Evolutionary conservation across 2,113 vertebrate genomes (phyloP), one percentile per base, ranked within the genome.

Genomic region (Saccopteryx bilineata): DNA sequence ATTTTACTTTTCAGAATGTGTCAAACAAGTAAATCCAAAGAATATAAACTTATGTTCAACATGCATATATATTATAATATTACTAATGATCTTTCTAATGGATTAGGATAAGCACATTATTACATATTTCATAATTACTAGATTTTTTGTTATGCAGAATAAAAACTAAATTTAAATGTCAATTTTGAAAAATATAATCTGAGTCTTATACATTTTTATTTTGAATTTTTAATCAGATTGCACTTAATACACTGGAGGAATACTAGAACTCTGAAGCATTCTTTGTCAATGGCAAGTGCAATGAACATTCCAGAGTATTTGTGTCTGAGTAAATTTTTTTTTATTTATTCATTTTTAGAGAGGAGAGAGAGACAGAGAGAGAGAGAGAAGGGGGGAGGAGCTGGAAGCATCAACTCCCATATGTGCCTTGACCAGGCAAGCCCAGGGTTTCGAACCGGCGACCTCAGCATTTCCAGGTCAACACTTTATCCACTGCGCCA

Each of bases 81-180:
- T 74, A 69, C n/a, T 63, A 76, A 8, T 69, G 24, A 88, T 88
- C 4, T 76, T 54, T 39, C 21, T 54, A 56, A 56, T 50, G 69
- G 31, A 11, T 24, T 89, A 46, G 5, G 56, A 65, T 74, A 74
- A 82, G 11, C 10, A 76, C 2, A 84, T 90, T 78, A 60, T 68
- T 94, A 17, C 39, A 80, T 86, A 86, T 79, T 69, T 79, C 26
- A 60, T 56, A 66, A 93, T 86, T 60, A 19, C 28, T 50, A 72
- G 18, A 93, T 81, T 66, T 15, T 71, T 76, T 48, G 33, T 61
- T 1, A 76, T 54, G 4, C 14, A 65, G 3, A 15, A 33, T 10
- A 90, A 5, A 66, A 63, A 58, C 14, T 5, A 80, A 74, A 14
- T 85, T 46, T 82, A 39, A 19, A 81, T 61, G n/a, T 56, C 33